Percentiles rank a stretch among this genome's conserved stretches.
Evolutionary conservation across 2,888 invertebrate genomes (phyloP).

Genomic region (Melieria crassipennis): DNA sequence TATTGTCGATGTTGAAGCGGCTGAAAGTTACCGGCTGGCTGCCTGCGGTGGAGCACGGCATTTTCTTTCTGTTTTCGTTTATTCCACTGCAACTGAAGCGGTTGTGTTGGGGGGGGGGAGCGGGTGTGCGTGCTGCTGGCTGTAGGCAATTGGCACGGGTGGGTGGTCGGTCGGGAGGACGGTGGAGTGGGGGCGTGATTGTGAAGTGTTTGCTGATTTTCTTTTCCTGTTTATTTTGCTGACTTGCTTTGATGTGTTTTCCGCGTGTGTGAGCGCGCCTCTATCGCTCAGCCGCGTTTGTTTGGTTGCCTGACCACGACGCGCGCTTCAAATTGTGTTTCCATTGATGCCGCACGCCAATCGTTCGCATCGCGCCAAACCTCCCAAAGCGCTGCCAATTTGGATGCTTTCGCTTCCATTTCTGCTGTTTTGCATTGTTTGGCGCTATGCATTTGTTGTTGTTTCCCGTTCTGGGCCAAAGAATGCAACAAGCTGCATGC

Average conservation of each 20-base stretch:
- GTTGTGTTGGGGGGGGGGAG: slow-evolving; percentile 29
- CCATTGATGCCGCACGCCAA: no score
- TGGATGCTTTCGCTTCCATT: background rate
- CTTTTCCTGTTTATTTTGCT: background rate
- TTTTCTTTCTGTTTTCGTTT: no score
- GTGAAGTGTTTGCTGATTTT: background rate
- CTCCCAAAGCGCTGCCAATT: no score
- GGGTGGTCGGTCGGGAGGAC: slow-evolving; percentile 15
- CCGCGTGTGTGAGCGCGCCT: background rate
- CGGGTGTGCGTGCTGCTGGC: background rate
- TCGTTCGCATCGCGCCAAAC: no score
- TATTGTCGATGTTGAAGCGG: slow-evolving; percentile 28
- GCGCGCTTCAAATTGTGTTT: no score
- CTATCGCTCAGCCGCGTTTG: background rate
- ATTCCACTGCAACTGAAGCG: no score
- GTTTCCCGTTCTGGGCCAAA: no score
- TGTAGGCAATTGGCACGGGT: no score
- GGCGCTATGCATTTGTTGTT: no score
- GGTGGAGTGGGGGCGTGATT: slow-evolving; percentile 5
- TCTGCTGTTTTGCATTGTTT: background rate
- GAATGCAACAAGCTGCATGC: no score
- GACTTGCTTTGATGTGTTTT: background rate
- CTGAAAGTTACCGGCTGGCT: slow-evolving; percentile 13
- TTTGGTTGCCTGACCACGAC: background rate
- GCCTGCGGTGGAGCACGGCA: background rate